These are phyloP conservation scores for Bathynomus jamesi DNA, from an alignment of 1,140 invertebrate genomes.

Conservation along the genomic window DNA sequence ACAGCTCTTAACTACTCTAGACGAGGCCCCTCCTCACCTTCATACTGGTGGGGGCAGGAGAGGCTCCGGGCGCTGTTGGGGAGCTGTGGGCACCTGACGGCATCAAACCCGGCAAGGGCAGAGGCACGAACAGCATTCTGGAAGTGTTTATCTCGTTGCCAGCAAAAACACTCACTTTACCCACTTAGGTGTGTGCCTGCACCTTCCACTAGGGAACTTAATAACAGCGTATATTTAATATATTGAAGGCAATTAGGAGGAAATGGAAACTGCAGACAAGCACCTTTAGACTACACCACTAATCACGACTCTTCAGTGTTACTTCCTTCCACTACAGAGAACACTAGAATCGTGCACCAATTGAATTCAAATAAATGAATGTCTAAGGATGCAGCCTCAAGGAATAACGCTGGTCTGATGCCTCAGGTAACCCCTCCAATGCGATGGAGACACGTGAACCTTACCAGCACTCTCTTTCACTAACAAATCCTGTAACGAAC, in stretches of 20 bases:
- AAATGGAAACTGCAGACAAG: not conserved
- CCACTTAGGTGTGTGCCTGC: not conserved
- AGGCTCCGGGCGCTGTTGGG: slow-evolving; percentile 33
- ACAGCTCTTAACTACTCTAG: not conserved
- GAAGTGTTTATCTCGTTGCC: not conserved
- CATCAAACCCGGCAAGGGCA: slow-evolving; percentile 33
- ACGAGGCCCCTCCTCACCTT: slow-evolving; percentile 31
- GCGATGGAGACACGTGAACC: not conserved
- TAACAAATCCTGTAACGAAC: not conserved
- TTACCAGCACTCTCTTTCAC: not conserved
- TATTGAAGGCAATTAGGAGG: not conserved
- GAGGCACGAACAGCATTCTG: slow-evolving; percentile 36
- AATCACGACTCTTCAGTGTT: not conserved
- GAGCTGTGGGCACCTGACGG: slow-evolving; percentile 32
- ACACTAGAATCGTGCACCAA: not conserved
- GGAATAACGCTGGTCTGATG: not conserved
- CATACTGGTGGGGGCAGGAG: slow-evolving; percentile 34
- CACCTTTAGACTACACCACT: not conserved
- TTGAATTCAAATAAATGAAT: not conserved
- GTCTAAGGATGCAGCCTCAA: not conserved
- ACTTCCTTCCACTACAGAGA: not conserved
- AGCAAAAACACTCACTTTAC: no score
- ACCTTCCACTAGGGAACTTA: not conserved
- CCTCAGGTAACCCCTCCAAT: not conserved
- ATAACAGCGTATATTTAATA: not conserved